These are phyloP conservation scores for Peromyscus maniculatus DNA, from an alignment of 2,113 vertebrate genomes.

Conservation along the genomic window DNA sequence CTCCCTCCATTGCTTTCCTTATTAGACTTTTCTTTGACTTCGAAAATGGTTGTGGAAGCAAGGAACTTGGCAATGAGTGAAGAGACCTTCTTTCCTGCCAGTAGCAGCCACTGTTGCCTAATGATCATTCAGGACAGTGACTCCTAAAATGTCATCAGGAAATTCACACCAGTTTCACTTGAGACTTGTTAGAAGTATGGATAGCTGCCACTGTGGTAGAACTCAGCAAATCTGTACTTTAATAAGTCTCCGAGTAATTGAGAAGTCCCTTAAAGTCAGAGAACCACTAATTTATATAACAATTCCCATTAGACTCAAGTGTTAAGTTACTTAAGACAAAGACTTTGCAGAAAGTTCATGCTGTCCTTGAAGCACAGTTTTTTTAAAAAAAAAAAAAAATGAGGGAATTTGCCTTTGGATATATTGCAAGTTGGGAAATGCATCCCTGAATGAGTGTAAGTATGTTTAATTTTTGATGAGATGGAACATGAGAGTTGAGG, in stretches of 20 bases:
- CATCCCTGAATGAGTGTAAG: background rate
- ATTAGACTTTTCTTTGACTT: background rate
- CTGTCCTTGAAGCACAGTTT: background rate
- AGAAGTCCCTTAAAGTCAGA: background rate
- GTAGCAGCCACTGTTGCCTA: background rate
- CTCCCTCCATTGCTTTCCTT: background rate
- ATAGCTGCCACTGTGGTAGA: background rate
- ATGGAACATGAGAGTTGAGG: background rate
- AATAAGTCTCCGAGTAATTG: constrained; percentile 18
- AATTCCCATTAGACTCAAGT: background rate
- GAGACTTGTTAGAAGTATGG: constrained; percentile 42
- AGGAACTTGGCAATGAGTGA: background rate
- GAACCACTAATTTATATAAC: background rate
- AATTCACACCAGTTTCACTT: background rate
- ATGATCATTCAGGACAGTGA: background rate
- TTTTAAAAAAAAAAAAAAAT: background rate
- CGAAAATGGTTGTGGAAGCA: background rate
- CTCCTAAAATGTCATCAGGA: background rate
- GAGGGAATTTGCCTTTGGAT: background rate
- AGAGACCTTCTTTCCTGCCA: background rate
- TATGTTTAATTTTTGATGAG: background rate
- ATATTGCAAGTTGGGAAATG: background rate
- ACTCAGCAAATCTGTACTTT: background rate
- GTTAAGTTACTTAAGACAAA: background rate
- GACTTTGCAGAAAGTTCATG: background rate